Evolutionary conservation across 2,113 vertebrate genomes (phyloP), one percentile per base, ranked within the genome.

Genomic region (Pedetes capensis): DNA sequence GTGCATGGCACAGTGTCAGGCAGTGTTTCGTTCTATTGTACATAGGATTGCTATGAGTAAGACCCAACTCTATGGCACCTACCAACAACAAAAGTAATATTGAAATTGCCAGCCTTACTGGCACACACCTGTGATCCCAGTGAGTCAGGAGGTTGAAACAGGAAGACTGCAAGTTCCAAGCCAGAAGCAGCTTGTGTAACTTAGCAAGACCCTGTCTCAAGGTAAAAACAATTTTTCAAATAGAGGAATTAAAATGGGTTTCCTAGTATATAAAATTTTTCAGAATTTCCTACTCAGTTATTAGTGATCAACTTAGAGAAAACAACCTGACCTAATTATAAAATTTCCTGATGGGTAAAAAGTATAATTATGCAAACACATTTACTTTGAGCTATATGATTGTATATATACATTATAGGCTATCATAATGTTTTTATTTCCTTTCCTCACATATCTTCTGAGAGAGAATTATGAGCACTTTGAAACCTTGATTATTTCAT

Each of bases 331-430:
- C 20, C 18, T 39, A 47, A n/a, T 75, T 94, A 39, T 76, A 11
- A 83, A 96, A 96, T 97, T 96, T 51, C 68, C 96, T 94, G 69
- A 49, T 76, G 63, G 8, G 6, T 53, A 91, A 71, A 83, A 89
- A 76, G 13, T 66, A 27, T 32, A 55, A 79, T 91, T 4, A 64
- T 71, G 91, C 29, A 85, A 95, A 82, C 42, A 22, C 51, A 91
- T 84, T n/a, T 68, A 10, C 91, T 93, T 47, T 90, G 66, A 39
- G 23, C 25, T 78, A n/a, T 32, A 16, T 92, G 87, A 96, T 95
- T 95, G 61, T 69, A 44, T 79, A 63, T 42, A 34, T 69, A 49
- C 32, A 2, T 34, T 95, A 81, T 14, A 81, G n/a, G 29, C 34
- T 97, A 8, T 93, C 87, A 64, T 51, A 92, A 87, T 53, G 13